These are phyloP conservation scores for Hetaerina americana DNA, from an alignment of 1,140 invertebrate species.

Conservation along the genomic window DNA sequence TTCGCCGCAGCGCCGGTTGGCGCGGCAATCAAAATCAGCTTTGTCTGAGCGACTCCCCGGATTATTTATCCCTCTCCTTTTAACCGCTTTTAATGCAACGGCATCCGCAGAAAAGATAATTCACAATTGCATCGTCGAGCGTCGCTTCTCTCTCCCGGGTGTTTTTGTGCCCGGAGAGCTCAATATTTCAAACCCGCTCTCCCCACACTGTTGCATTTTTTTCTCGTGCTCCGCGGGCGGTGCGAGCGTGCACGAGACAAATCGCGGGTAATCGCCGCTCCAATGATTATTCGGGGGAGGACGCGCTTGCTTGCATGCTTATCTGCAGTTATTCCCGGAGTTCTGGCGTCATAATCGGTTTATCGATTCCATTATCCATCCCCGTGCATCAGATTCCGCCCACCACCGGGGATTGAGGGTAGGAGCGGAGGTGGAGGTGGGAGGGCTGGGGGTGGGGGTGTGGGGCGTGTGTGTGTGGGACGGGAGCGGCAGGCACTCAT, in stretches of 20 bases:
- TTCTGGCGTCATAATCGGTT: not conserved
- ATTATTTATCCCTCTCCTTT: not conserved
- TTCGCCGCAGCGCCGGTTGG: too few relatives aligned
- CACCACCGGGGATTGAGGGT: too few relatives aligned
- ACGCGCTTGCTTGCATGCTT: not conserved
- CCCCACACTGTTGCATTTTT: not conserved
- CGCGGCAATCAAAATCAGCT: not conserved
- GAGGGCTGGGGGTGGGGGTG: too few relatives aligned
- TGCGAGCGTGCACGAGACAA: too few relatives aligned
- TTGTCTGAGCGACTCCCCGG: not conserved
- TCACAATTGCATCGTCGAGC: not conserved
- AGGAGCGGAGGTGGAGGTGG: too few relatives aligned
- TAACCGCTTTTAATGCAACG: not conserved
- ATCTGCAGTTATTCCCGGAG: not conserved
- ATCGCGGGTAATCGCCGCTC: not conserved
- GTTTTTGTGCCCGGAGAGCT: not conserved
- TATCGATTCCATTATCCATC: not conserved
- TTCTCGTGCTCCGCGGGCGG: not conserved
- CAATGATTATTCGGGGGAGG: not conserved
- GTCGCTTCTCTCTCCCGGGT: too few relatives aligned
- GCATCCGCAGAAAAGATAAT: not conserved
- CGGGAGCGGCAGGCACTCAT: not conserved
- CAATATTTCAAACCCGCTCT: not conserved
- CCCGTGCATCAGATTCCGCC: not conserved
- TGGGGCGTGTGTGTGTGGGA: too few relatives aligned